Conservation (phyloP, 2,113 vertebrate genomes). For the Oncorhynchus kisutch region DNA sequence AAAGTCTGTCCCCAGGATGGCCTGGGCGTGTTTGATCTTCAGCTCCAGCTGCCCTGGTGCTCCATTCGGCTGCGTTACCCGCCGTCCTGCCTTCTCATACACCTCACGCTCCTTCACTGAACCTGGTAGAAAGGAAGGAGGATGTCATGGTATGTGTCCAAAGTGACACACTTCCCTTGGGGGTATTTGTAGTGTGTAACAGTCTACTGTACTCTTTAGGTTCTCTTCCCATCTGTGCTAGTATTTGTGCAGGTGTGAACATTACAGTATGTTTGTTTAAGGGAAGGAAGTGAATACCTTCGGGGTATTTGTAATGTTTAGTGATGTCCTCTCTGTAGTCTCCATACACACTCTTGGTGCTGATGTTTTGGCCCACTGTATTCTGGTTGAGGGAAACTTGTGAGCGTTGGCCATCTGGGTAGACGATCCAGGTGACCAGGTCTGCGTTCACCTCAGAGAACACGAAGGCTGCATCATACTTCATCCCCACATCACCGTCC, state of each 20-base stretch:
- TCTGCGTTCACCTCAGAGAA: conserved; percentile 82
- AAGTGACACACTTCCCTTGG: background rate
- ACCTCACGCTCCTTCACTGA: conserved; percentile 72
- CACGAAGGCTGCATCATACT: conserved; percentile 74
- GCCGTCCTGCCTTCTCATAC: conserved; percentile 66
- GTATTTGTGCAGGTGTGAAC: background rate
- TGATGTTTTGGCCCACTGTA: conserved; percentile 72
- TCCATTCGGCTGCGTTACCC: conserved; percentile 11
- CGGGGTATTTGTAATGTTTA: conserved; percentile 76
- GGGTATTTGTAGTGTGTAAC: too few species aligned
- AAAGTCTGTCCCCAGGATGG: conserved; percentile 76
- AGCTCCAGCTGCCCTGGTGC: conserved; percentile 55
- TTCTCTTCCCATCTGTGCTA: background rate
- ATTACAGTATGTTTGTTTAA: background rate
- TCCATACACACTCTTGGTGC: conserved; percentile 75
- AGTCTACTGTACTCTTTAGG: too few species aligned
- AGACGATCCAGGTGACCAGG: conserved; percentile 65
- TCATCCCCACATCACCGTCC: conserved; percentile 70
- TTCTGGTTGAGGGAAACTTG: conserved; percentile 43
- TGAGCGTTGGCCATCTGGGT: conserved; percentile 41
- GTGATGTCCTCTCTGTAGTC: conserved; percentile 73
- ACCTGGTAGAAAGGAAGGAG: conserved; percentile 51
- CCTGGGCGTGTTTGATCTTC: conserved; percentile 62
- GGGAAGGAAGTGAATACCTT: conserved; percentile 54
- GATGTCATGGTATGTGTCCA: background rate